These are phyloP conservation scores for Hycleus phaleratus DNA, from an alignment of 1,140 invertebrate species.

Conservation along the genomic window DNA sequence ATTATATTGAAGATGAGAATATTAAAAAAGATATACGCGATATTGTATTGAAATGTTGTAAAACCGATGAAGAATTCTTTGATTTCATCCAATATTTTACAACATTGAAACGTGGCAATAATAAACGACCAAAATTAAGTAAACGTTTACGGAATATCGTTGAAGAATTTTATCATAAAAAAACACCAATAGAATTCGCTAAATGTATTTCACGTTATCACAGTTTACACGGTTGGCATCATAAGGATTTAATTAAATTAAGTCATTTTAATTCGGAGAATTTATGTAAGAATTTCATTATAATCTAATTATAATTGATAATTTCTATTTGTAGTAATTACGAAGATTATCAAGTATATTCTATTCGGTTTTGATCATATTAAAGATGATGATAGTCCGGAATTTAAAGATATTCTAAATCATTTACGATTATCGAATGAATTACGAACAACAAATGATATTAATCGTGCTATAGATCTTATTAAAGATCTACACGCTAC, in stretches of 20 bases:
- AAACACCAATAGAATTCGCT: constrained; percentile 47
- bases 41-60: constrained; percentile 41
- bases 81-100: constrained; percentile 46
- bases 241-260: constrained; percentile 60
- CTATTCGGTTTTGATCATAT: constrained; percentile 13
- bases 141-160: constrained; percentile 48
- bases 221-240: constrained; percentile 54
- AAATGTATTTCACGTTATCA: constrained; percentile 49
- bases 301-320: neutral
- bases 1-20: no score
- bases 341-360: constrained; percentile 25
- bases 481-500: constrained; percentile 18
- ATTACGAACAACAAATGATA: constrained; percentile 17
- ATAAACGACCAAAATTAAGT: constrained; percentile 42
- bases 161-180: constrained; percentile 49
- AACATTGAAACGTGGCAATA: constrained; percentile 25
- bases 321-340: constrained; percentile 21
- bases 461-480: constrained; percentile 13
- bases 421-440: constrained; percentile 15
- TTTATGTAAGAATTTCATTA: constrained; percentile 37
- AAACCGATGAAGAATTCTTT: constrained; percentile 47
- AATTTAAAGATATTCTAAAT: constrained; percentile 18
- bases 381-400: constrained; percentile 12
- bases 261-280: constrained; percentile 46
- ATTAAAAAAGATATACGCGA: no score